phyloP scores from a whole-genome alignment of 2,797 vertebrate species.

The Helarctos malayanus region DNA sequence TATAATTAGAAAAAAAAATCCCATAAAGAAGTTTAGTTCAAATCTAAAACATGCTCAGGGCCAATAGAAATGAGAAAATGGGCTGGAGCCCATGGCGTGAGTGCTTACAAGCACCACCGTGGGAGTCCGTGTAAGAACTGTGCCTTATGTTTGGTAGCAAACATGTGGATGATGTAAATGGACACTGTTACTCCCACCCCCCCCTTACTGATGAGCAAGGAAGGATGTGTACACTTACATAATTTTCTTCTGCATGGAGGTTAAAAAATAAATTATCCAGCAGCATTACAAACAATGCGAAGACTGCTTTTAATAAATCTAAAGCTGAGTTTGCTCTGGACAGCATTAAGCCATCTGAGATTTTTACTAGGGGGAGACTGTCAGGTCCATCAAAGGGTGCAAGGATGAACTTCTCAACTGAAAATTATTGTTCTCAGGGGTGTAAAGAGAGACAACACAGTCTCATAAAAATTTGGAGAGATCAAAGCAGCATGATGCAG shows the following conservation, averaged over 20 bases:
- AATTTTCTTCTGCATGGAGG: not conserved
- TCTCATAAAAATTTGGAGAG: slow-evolving; percentile 17
- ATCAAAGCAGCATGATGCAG: not conserved
- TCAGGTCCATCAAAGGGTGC: not conserved
- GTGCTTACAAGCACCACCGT: not conserved
- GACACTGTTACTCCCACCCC: not conserved
- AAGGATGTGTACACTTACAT: not conserved
- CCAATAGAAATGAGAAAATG: not conserved
- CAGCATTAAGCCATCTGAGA: not conserved
- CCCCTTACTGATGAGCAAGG: not conserved
- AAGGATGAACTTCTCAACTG: slow-evolving; percentile 31
- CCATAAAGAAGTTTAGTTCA: slow-evolving; percentile 28
- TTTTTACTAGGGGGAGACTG: not conserved
- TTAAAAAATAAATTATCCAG: slow-evolving; percentile 73
- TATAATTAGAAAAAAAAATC: slow-evolving; percentile 21
- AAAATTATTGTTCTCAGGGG: slow-evolving; percentile 56
- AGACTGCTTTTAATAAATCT: slow-evolving; percentile 73
- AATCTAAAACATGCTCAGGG: not conserved
- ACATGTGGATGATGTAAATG: not conserved
- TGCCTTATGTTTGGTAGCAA: not conserved
- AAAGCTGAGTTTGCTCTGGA: slow-evolving; percentile 61
- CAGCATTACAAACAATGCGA: slow-evolving; percentile 62
- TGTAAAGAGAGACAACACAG: slow-evolving; percentile 7
- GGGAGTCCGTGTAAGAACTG: not conserved
- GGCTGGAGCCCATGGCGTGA: not conserved